Evolutionary conservation across 2,888 invertebrate species (phyloP).

Genomic region (Andrena hattorfiana): DNA sequence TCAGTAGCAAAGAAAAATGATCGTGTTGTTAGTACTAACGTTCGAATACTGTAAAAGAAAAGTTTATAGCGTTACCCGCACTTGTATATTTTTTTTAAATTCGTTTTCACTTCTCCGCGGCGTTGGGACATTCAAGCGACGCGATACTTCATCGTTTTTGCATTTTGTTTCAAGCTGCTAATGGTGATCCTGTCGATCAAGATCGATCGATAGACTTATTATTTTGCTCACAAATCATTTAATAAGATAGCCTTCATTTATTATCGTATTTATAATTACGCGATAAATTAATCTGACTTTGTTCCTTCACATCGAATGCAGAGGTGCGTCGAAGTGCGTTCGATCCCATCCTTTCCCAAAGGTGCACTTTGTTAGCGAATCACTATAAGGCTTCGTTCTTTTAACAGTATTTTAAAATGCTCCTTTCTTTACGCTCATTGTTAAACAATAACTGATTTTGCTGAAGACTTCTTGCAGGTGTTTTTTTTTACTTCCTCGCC

Average conservation of each 20-base stretch:
- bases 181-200: not conserved
- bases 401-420: not conserved
- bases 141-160: not conserved
- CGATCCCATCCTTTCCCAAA: not conserved
- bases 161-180: not conserved
- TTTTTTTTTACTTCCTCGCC: not conserved
- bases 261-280: conserved; percentile 4
- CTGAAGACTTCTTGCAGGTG: conserved; percentile 7
- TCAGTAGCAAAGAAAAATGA: not conserved
- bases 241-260: not conserved
- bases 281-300: conserved; percentile 7
- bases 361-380: conserved; percentile 1
- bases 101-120: not conserved
- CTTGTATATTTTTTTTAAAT: not conserved
- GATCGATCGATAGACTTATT: conserved; percentile 7
- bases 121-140: not conserved
- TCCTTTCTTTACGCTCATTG: not conserved
- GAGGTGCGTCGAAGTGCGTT: not conserved
- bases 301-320: not conserved
- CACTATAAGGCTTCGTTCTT: conserved; percentile 13
- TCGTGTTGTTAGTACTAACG: not conserved
- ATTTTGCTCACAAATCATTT: not conserved
- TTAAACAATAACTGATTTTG: not conserved
- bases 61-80: conserved; percentile 2
- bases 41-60: not conserved